Percentiles rank a stretch among this genome's conserved stretches.
Evolutionary conservation across 1,140 invertebrate genomes (phyloP).

Genomic region (Drosophila arizonae): DNA sequence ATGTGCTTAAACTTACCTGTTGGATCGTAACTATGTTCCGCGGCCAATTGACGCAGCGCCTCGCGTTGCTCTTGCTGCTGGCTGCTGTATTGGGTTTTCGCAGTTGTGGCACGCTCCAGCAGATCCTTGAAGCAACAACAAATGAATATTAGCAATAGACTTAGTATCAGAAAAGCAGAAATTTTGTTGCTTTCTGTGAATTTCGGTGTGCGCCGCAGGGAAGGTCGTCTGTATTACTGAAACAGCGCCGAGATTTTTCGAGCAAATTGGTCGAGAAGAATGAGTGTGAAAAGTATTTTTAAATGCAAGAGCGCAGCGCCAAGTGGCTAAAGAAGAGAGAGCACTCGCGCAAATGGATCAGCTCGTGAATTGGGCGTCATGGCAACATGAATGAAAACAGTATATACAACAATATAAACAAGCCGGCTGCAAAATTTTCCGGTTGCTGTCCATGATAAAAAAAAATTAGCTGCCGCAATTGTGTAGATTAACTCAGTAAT

Average conservation of each 20-base stretch:
- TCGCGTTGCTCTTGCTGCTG: slow-evolving; percentile 58
- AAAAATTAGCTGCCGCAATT: no score
- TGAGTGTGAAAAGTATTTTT: slow-evolving; percentile 72
- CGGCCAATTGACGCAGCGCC: slow-evolving; percentile 56
- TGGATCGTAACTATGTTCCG: slow-evolving; percentile 64
- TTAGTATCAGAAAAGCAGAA: slow-evolving; percentile 46
- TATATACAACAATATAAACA: slow-evolving; percentile 28
- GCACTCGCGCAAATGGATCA: slow-evolving; percentile 6
- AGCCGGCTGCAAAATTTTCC: neutral
- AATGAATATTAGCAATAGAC: slow-evolving; percentile 48
- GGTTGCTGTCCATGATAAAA: neutral
- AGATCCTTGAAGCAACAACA: slow-evolving; percentile 67
- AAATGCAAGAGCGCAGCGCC: slow-evolving; percentile 54
- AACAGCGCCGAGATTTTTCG: slow-evolving; percentile 34
- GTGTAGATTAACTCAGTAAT: neutral
- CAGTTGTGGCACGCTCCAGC: slow-evolving; percentile 51
- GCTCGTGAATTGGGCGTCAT: slow-evolving; percentile 37
- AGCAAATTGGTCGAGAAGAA: slow-evolving; percentile 27
- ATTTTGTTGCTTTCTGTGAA: slow-evolving; percentile 46
- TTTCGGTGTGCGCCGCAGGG: slow-evolving; percentile 37
- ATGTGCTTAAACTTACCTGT: slow-evolving; percentile 43
- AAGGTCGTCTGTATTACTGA: slow-evolving; percentile 64
- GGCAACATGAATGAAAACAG: slow-evolving; percentile 32
- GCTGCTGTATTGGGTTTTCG: slow-evolving; percentile 29
- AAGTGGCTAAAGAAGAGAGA: slow-evolving; percentile 24